Base-by-base conservation (phyloP, 1,140 invertebrate genomes). In the Zaprionus gabonicus region DNA sequence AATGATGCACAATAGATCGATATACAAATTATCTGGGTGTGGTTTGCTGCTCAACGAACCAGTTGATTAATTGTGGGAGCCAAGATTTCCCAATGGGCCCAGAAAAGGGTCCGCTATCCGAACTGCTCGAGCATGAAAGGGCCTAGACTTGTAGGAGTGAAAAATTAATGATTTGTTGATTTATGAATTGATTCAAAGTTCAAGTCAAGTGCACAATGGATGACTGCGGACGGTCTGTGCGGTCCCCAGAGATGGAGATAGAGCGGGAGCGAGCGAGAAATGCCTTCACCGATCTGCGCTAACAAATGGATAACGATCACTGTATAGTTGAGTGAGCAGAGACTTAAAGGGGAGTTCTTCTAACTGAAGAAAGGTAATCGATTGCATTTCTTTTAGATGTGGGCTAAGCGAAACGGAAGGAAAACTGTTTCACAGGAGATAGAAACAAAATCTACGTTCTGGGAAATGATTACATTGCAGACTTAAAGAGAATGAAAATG, bases 111-210 rank as follows among this genome's bases (percentile, higher is more conserved):
- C 20, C 41, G 41, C 41, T 46, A 46, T 17, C n/a, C 20, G 51
- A 58, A 36, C 63, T 58, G 60, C 20, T 74, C 65, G 65, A 74
- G 65, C 71, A 74, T 74, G 65, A 74, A 74, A 36, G 20, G 27
- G 2, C 20, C 44, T 4, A 10, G 38, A 49, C n/a, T 64, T 73
- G 75, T 72, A 80, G 86, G 75, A 88, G 85, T 90, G 76, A 80
- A 90, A 81, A 90, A 91, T 91, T 91, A 91, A 91, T 91, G 88
- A 88, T 91, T 88, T 91, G 88, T 91, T 91, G 88, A 91, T 91
- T 91, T 91, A 91, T 91, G 90, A 91, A 91, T 91, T 85, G 88
- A 72, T 73, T 80, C 71, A 76, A 76, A 78, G 83, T 81, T 88
- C 81, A 84, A 87, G 88, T 91, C 88, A 91, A 91, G 88, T 91